These are phyloP conservation scores for Sinosuthora webbiana DNA, from an alignment of 2,113 vertebrate species.

Conservation along the genomic window DNA sequence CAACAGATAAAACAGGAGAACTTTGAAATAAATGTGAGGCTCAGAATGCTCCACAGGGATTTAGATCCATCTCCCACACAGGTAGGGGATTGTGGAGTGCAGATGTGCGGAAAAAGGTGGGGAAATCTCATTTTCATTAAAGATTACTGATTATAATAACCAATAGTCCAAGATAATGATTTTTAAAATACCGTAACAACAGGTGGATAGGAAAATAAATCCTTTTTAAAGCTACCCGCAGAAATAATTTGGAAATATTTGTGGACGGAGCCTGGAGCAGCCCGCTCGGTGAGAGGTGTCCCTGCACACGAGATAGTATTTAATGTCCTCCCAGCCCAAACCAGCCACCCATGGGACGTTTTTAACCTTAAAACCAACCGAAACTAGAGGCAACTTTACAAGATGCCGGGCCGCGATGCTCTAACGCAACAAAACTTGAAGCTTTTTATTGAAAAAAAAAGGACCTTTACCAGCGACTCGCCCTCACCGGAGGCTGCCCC, in stretches of 20 bases:
- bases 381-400: background rate
- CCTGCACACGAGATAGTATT: background rate
- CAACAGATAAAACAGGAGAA: background rate
- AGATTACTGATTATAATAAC: background rate
- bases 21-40: background rate
- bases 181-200: background rate
- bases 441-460: too few relatives aligned
- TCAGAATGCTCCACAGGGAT: rapidly evolving
- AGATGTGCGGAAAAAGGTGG: background rate
- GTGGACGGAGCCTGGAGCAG: background rate
- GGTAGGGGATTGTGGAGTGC: background rate
- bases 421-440: rapidly evolving
- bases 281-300: background rate
- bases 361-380: background rate
- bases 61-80: background rate
- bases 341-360: rapidly evolving
- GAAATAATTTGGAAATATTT: background rate
- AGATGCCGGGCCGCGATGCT: too few relatives aligned
- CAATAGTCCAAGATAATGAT: background rate
- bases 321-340: background rate
- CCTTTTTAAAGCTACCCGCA: background rate
- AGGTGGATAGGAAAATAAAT: background rate
- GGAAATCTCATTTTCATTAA: background rate
- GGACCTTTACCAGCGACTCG: rapidly evolving
- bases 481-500: rapidly evolving